A percentile compares a stretch with the other conserved stretches of the same genome.
phyloP scores from a whole-genome alignment of 2,113 vertebrate species.

The Ia io region DNA sequence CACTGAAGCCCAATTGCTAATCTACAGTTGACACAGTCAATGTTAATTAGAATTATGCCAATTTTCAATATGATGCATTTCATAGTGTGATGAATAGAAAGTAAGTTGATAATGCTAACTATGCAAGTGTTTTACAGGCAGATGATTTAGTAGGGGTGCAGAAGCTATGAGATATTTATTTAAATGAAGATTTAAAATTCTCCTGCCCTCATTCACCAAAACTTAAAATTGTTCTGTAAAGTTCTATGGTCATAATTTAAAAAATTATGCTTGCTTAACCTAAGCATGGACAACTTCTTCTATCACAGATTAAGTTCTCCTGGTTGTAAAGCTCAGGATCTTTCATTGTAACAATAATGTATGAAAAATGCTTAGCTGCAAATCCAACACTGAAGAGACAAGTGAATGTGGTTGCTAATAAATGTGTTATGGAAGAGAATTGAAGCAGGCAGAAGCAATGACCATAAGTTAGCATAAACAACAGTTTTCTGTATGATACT shows the following conservation, averaged over 20 bases:
- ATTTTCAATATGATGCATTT: conserved; percentile 60
- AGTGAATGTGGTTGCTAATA: neutral
- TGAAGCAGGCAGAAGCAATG: neutral
- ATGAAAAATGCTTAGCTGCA: conserved; percentile 33
- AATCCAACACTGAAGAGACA: neutral
- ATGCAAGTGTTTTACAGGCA: conserved; percentile 30
- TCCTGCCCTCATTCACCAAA: conserved; percentile 21
- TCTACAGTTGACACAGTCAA: conserved; percentile 40
- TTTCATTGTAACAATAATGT: conserved; percentile 21
- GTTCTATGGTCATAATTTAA: neutral
- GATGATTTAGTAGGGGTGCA: conserved; percentile 45
- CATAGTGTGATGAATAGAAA: conserved; percentile 24
- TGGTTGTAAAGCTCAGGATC: neutral
- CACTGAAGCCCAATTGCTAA: conserved; percentile 51
- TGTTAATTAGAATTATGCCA: conserved; percentile 47
- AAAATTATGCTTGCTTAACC: conserved; percentile 4
- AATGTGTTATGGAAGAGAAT: neutral
- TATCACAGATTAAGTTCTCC: neutral
- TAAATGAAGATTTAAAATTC: conserved; percentile 35
- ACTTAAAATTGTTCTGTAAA: neutral
- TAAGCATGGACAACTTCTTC: neutral
- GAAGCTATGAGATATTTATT: conserved; percentile 31
- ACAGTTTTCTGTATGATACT: neutral
- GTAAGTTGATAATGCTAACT: conserved; percentile 57
- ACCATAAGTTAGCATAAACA: conserved; percentile 27